phyloP scores from a whole-genome alignment of 37 sponge, comb jelly and placozoan genomes.

The Beroe ovata region DNA sequence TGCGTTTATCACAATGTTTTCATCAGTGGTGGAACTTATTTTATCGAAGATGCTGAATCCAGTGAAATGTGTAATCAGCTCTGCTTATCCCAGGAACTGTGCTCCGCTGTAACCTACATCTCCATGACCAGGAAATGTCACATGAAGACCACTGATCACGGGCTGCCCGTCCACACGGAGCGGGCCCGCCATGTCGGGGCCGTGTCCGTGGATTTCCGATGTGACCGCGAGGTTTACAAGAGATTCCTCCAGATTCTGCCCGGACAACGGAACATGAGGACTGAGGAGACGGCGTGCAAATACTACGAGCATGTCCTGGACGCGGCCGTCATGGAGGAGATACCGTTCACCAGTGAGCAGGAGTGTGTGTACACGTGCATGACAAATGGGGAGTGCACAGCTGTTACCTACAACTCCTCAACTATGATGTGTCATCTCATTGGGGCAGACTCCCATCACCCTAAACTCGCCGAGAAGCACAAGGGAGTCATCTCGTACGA shows the following conservation, averaged over 20 bases:
- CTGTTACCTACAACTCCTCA: not conserved
- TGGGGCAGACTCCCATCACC: not conserved
- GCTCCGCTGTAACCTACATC: not conserved
- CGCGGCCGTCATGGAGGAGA: not conserved
- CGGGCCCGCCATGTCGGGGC: not conserved
- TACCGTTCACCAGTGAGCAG: not conserved
- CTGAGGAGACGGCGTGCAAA: not conserved
- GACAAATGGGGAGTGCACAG: not conserved
- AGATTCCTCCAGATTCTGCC: not conserved
- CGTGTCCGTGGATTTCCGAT: not conserved
- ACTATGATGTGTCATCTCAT: conserved; percentile 17
- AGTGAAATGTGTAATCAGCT: not conserved
- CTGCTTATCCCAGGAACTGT: not conserved
- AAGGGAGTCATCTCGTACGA: conserved; percentile 2
- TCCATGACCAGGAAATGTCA: not conserved
- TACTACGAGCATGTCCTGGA: not conserved
- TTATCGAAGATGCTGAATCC: not conserved
- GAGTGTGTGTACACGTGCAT: not conserved
- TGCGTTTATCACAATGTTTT: conserved; percentile 6
- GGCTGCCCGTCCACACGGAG: not conserved
- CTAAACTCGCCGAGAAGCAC: not conserved
- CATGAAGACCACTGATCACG: not conserved
- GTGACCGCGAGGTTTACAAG: not conserved
- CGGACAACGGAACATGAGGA: not conserved
- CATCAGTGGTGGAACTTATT: not conserved